Evolutionary conservation across 2,113 vertebrate species (phyloP).

Genomic region (Pholis gunnellus): DNA sequence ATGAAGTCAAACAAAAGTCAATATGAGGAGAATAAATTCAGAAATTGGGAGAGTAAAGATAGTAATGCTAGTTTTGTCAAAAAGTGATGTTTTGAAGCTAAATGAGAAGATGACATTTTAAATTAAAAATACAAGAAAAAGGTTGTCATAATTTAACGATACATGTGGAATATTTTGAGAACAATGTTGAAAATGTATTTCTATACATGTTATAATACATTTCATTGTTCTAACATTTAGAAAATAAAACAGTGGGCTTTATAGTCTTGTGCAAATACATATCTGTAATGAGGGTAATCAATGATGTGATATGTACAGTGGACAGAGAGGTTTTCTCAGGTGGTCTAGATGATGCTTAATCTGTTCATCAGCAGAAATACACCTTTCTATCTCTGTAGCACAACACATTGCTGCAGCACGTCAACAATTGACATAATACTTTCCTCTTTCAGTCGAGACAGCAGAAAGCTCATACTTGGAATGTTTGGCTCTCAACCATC

Average conservation of each 20-base stretch:
- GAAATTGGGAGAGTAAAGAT: neutral
- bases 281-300: neutral
- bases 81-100: neutral
- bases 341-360: neutral
- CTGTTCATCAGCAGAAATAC: neutral
- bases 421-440: neutral
- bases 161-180: no score
- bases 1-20: neutral
- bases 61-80: neutral
- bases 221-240: neutral
- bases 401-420: slow-evolving; percentile 14
- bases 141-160: no score
- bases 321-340: neutral
- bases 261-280: neutral
- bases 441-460: slow-evolving; percentile 21
- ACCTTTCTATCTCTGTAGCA: neutral
- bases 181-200: neutral
- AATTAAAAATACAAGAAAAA: no score
- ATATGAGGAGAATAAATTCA: neutral
- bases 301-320: neutral
- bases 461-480: slow-evolving; percentile 27
- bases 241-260: neutral
- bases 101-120: no score
- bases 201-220: neutral
- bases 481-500: slow-evolving; percentile 36